Evolutionary conservation across 1,140 invertebrate species (phyloP).

Genomic region (Campodea augens): DNA sequence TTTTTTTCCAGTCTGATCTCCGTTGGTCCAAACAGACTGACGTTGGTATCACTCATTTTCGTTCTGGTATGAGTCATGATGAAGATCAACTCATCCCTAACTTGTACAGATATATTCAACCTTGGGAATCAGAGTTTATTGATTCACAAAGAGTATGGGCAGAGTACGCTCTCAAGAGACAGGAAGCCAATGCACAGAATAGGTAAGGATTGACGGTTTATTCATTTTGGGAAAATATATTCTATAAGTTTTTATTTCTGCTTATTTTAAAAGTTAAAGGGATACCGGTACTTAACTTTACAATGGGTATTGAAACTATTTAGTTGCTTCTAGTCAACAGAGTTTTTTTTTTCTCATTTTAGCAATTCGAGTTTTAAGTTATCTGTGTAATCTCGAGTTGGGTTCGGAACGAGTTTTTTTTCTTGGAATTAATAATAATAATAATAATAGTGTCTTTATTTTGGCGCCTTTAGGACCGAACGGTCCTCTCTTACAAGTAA

Average conservation of each 20-base stretch:
- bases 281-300: neutral
- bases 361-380: too few species aligned
- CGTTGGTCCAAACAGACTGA: slow-evolving; percentile 99
- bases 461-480: too few species aligned
- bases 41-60: slow-evolving; percentile 97
- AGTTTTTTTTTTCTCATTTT: slow-evolving; percentile 1
- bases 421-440: too few species aligned
- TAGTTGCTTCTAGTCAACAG: neutral
- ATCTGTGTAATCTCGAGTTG: too few species aligned
- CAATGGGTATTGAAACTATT: neutral
- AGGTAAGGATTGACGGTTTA: slow-evolving; percentile 24
- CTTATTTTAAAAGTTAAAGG: neutral
- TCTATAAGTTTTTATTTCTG: neutral
- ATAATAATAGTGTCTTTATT: too few species aligned
- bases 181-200: slow-evolving; percentile 98
- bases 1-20: slow-evolving; percentile 45
- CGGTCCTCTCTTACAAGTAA: too few species aligned
- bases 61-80: slow-evolving; percentile 98
- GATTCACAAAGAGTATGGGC: slow-evolving; percentile 99
- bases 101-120: slow-evolving; percentile 95
- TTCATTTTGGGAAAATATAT: neutral
- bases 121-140: slow-evolving; percentile 99
- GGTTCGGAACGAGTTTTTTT: too few species aligned
- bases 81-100: slow-evolving; percentile 99
- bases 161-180: slow-evolving; percentile 94